Evolutionary conservation across 2,113 vertebrate species (phyloP).

Genomic region (Orthonyx spaldingii): DNA sequence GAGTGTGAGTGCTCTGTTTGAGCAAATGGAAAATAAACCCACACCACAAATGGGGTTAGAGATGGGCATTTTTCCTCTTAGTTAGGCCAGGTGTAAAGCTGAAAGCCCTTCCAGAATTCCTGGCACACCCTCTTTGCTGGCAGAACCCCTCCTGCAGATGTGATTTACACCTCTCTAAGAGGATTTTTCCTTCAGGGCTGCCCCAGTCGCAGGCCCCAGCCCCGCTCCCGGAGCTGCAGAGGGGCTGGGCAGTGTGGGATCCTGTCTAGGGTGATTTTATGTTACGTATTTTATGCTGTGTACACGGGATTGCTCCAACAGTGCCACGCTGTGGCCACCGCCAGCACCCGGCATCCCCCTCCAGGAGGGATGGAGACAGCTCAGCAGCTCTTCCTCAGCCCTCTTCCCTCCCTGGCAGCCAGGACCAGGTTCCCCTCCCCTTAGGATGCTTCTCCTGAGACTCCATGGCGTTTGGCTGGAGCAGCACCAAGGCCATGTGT

Average conservation of each 20-base stretch:
- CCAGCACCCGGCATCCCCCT: neutral
- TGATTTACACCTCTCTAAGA: neutral
- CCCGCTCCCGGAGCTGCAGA: fast-evolving
- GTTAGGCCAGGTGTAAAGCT: neutral
- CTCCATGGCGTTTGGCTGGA: neutral
- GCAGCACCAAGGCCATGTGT: neutral
- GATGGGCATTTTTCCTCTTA: neutral
- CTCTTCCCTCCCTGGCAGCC: neutral
- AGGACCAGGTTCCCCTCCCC: neutral
- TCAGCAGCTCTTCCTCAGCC: neutral
- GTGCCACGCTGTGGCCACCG: conserved; percentile 31
- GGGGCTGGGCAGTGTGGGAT: fast-evolving
- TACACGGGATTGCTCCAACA: neutral
- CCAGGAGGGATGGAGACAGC: neutral
- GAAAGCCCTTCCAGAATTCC: neutral
- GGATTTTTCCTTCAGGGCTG: neutral
- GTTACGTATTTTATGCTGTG: no score
- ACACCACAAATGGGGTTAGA: neutral
- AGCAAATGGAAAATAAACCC: neutral
- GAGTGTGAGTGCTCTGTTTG: neutral
- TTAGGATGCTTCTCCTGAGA: neutral
- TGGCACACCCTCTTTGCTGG: neutral
- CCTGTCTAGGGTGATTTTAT: no score
- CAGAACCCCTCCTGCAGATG: neutral
- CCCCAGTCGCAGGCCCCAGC: neutral